Percentiles rank a stretch among this genome's conserved stretches.
Evolutionary conservation across 2,888 invertebrate species (phyloP).

Genomic region (Iphiclides podalirius): DNA sequence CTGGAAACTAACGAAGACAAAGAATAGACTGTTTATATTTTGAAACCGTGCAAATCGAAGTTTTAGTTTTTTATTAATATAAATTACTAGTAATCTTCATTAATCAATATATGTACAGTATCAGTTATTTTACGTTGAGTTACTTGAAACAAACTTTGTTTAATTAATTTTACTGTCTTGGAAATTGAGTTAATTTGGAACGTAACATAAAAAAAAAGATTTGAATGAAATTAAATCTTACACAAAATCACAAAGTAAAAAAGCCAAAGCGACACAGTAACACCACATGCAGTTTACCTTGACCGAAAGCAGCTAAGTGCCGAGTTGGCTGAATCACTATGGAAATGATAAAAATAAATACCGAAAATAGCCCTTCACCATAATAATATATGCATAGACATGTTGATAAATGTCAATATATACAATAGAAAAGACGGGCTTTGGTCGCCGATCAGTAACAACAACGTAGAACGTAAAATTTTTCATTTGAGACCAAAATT

Average conservation of each 20-base stretch:
- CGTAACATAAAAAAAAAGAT: no score
- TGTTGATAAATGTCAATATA: constrained; percentile 40
- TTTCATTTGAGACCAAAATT: no score
- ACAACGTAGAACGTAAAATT: no score
- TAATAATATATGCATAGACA: constrained; percentile 36
- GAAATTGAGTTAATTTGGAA: no score
- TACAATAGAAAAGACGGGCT: constrained; percentile 38
- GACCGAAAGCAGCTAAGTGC: constrained; percentile 67
- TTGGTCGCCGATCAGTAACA: constrained; percentile 39
- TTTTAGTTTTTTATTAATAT: constrained; percentile 14
- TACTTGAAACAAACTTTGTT: no score
- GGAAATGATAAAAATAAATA: constrained; percentile 41
- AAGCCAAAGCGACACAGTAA: constrained; percentile 38
- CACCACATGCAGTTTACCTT: constrained; percentile 74
- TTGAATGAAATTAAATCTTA: constrained; percentile 23
- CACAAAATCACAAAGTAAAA: no score
- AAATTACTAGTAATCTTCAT: no score
- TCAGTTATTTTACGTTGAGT: neutral
- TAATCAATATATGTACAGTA: neutral
- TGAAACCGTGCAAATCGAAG: constrained; percentile 41
- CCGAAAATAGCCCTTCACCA: constrained; percentile 41
- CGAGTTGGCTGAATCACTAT: constrained; percentile 48
- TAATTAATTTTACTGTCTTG: no score
- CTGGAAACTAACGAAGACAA: no score
- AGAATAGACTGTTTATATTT: constrained; percentile 57